Percentiles rank a stretch among this genome's conserved stretches.
These are phyloP conservation scores for Cheiracanthium punctorium DNA, from an alignment of 2,888 invertebrate species.

Conservation along the genomic window DNA sequence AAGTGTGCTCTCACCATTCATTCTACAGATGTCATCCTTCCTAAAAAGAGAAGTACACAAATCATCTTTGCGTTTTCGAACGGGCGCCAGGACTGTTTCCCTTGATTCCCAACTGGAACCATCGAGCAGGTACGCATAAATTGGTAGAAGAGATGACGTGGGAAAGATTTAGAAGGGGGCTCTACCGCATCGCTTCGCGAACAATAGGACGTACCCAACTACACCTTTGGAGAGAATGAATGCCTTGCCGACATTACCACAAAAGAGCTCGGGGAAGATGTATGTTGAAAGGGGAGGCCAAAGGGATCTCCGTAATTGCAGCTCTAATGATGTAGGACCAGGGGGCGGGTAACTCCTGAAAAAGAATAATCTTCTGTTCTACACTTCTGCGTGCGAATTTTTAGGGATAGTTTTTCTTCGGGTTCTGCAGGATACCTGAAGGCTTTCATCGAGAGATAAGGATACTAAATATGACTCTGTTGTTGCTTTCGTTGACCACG, in stretches of 20 bases:
- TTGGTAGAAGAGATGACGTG: background rate
- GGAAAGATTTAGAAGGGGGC: background rate
- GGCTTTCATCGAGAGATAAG: background rate
- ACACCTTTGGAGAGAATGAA: no score
- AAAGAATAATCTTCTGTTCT: background rate
- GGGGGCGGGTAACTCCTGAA: background rate
- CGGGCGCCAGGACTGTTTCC: no score
- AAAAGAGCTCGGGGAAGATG: background rate
- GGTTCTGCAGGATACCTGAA: background rate
- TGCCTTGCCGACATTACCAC: background rate
- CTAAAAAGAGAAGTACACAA: no score
- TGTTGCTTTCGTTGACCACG: background rate
- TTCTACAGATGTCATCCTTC: no score
- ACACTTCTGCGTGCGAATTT: background rate
- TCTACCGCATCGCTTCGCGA: background rate
- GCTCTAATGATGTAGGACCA: background rate
- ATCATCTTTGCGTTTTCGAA: no score
- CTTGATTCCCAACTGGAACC: no score
- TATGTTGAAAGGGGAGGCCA: background rate
- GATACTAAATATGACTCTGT: background rate
- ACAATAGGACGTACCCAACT: background rate
- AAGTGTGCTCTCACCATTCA: no score
- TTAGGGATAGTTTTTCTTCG: background rate
- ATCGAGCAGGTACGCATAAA: no score
- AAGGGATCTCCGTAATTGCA: background rate